Percentiles rank a stretch among this genome's conserved stretches.
These are phyloP conservation scores for Spialia ferax DNA, from an alignment of 2,888 invertebrate species.

Conservation along the genomic window DNA sequence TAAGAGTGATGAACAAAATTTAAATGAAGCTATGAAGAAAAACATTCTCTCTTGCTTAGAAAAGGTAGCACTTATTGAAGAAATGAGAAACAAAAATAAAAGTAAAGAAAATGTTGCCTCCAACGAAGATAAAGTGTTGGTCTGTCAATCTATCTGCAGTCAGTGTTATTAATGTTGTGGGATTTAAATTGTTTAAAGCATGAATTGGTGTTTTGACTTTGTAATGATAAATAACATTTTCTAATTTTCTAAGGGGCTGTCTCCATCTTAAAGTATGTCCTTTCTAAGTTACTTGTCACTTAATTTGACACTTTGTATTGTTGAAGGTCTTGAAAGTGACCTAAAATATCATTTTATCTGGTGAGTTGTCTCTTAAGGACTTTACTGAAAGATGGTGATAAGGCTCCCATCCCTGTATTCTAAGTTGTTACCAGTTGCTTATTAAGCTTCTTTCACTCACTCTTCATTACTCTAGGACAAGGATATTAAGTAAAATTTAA, in stretches of 20 bases:
- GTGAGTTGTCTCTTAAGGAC: no score
- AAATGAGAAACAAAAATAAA: slow-evolving; percentile 71
- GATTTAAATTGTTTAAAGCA: slow-evolving; percentile 37
- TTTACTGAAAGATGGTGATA: no score
- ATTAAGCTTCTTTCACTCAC: no score
- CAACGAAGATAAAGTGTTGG: slow-evolving; percentile 71
- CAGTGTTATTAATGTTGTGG: slow-evolving; percentile 42
- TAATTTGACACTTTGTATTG: no score
- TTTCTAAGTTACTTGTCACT: no score
- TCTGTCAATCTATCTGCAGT: slow-evolving; percentile 69
- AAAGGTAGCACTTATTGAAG: slow-evolving; percentile 78
- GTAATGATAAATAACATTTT: slow-evolving; percentile 32
- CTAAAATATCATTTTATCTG: no score
- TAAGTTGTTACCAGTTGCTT: no score
- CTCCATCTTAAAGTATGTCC: no score
- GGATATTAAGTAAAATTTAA: no score
- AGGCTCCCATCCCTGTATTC: no score
- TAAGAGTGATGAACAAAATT: slow-evolving; percentile 63
- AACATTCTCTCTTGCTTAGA: slow-evolving; percentile 80
- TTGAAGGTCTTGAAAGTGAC: no score
- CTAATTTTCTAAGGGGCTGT: slow-evolving; percentile 25
- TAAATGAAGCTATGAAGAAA: slow-evolving; percentile 72
- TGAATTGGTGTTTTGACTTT: slow-evolving; percentile 25
- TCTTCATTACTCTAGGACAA: no score
- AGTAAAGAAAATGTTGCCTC: slow-evolving; percentile 51